Evolutionary conservation across 2,888 invertebrate species (phyloP).

Genomic region (Cepaea hortensis): DNA sequence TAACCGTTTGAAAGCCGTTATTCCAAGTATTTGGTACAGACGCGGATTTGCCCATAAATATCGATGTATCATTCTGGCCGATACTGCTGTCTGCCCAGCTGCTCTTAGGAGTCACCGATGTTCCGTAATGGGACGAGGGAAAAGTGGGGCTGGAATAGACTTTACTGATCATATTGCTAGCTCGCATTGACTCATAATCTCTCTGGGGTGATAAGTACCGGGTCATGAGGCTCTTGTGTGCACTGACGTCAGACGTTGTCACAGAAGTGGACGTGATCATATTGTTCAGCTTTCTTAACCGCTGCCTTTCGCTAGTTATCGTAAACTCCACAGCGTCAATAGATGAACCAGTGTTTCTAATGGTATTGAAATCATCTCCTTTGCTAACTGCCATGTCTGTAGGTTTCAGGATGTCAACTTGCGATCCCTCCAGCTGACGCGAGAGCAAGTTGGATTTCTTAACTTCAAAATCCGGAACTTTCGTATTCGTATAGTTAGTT

Average conservation of each 20-base stretch:
- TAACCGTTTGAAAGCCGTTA: neutral
- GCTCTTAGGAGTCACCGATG: neutral
- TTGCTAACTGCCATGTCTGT: neutral
- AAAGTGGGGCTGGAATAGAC: neutral
- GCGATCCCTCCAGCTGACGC: neutral
- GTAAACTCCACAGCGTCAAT: constrained; percentile 21
- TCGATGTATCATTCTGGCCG: neutral
- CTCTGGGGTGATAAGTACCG: neutral
- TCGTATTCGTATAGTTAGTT: neutral
- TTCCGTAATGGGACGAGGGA: neutral
- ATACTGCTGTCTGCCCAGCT: neutral
- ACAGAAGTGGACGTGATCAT: constrained; percentile 28
- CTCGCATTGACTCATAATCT: neutral
- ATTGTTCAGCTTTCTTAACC: constrained; percentile 20
- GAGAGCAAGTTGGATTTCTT: neutral
- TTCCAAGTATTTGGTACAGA: neutral
- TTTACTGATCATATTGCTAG: neutral
- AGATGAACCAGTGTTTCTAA: neutral
- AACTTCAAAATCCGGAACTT: neutral
- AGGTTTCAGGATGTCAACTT: neutral
- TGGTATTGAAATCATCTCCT: neutral
- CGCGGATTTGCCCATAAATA: neutral
- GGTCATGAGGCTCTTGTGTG: neutral
- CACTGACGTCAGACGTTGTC: neutral
- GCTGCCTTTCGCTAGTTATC: constrained; percentile 15